Conservation (phyloP, 2,797 vertebrate genomes). For the Decapterus maruadsi region DNA sequence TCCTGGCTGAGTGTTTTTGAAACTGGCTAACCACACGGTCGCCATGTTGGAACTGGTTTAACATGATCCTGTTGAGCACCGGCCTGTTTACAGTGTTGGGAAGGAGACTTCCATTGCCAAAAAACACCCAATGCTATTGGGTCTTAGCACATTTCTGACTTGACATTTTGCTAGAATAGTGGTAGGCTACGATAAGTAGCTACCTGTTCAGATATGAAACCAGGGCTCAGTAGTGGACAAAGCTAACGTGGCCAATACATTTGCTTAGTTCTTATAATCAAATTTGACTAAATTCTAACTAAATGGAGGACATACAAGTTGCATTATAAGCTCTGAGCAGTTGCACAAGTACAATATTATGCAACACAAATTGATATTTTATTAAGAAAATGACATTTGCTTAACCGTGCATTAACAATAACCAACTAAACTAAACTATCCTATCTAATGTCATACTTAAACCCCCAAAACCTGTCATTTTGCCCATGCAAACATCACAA, state of each 20-base stretch:
- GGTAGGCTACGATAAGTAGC: no score
- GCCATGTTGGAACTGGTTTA: no score
- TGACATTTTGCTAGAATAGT: no score
- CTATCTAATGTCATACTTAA: background rate
- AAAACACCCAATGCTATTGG: no score
- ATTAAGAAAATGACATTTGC: conserved; percentile 17
- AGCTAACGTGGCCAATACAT: background rate
- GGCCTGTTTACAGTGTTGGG: no score
- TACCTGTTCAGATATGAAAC: no score
- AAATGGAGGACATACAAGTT: conserved; percentile 31
- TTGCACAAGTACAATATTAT: background rate
- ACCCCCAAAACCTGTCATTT: background rate
- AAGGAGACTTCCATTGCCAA: no score
- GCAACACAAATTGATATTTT: conserved; percentile 6
- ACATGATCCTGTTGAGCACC: no score
- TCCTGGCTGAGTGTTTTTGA: no score
- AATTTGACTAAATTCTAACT: background rate
- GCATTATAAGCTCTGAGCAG: conserved; percentile 21
- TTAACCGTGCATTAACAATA: background rate
- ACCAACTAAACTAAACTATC: background rate
- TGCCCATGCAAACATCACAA: background rate
- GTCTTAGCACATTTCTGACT: no score
- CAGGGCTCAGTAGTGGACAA: no score
- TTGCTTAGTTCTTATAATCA: background rate
- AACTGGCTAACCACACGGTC: no score